phyloP scores from a whole-genome alignment of 2,888 invertebrate genomes.

The Bellardia pandia region DNA sequence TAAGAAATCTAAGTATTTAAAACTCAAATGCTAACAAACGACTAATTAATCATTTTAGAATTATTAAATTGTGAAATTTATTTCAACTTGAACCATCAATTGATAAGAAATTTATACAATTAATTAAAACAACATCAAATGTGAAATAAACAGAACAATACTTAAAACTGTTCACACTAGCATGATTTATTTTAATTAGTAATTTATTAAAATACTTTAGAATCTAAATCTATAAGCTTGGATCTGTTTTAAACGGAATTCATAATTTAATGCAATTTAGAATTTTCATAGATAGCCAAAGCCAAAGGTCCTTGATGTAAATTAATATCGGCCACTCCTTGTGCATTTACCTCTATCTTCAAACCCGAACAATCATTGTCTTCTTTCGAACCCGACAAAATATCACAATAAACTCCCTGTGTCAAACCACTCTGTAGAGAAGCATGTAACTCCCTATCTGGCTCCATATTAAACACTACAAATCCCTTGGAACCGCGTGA shows the following conservation, averaged over 20 bases:
- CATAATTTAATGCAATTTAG: constrained; percentile 42
- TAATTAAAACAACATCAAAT: constrained; percentile 20
- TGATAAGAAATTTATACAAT: constrained; percentile 31
- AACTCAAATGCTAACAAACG: neutral
- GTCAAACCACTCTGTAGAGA: constrained; percentile 87
- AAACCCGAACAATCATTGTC: constrained; percentile 71
- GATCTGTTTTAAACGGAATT: no score
- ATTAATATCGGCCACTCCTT: constrained; percentile 71
- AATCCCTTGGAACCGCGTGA: constrained; percentile 90
- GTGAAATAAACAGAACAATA: neutral
- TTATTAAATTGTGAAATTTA: neutral
- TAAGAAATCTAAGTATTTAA: neutral
- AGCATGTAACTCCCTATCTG: constrained; percentile 85
- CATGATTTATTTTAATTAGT: neutral
- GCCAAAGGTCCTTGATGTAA: constrained; percentile 86
- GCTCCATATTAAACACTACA: constrained; percentile 89
- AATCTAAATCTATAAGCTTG: neutral
- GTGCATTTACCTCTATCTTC: constrained; percentile 65
- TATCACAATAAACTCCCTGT: constrained; percentile 92
- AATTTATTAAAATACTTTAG: neutral
- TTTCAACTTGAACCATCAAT: neutral
- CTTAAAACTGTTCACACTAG: neutral
- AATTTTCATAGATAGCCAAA: constrained; percentile 87
- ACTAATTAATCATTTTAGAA: constrained; percentile 28
- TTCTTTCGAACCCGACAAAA: constrained; percentile 87